Base-by-base conservation (phyloP, 2,888 invertebrate species). In the Xylota sylvarum region DNA sequence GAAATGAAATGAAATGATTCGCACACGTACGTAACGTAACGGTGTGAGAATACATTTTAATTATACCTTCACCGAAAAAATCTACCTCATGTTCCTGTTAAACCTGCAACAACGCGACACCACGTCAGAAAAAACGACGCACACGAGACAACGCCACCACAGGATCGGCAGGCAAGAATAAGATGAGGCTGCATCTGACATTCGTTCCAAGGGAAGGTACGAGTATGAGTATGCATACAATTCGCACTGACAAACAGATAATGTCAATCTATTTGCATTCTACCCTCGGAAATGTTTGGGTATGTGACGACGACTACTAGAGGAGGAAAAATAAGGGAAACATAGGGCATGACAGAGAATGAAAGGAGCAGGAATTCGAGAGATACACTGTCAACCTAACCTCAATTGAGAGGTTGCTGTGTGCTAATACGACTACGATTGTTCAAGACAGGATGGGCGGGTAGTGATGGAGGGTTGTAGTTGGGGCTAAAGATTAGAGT, bases 161-260 rank as follows among this genome's bases (percentile, higher is more conserved):
- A 35, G 23, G 9, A 60, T 37, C 35, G 5, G 14, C 23, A 35
- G 5, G 14, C 9, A 35, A n/a, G 30, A 35, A 40, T 1, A 23
- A n/a, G 27, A 5, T 35, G 27, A 17, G 19, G 7, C 12, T 74
- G 55, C 64, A 52, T 30, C 40, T 37, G 50, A 40, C 40, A 64
- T 43, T 27, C 30, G 10, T 30, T 43, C 48, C 32, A 9, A n/a
- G n/a, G n/a, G n/a, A n/a, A n/a, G n/a, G n/a, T n/a, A n/a, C n/a
- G 43, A 52, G 64, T n/a, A 30, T 43, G 32, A 23, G 5, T 14
- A 9, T 43, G 55, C 55, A 69, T 56, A 69, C 64, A 52, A 64
- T 64, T 55, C 64, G 30, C 74, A 74, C 4, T 9, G 58, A 37
- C 77, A 78, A 80, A 73, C 65, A 73, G 64, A 80, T 80, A 73